Conservation (phyloP, 2,113 vertebrate species). For the Centrocercus urophasianus region DNA sequence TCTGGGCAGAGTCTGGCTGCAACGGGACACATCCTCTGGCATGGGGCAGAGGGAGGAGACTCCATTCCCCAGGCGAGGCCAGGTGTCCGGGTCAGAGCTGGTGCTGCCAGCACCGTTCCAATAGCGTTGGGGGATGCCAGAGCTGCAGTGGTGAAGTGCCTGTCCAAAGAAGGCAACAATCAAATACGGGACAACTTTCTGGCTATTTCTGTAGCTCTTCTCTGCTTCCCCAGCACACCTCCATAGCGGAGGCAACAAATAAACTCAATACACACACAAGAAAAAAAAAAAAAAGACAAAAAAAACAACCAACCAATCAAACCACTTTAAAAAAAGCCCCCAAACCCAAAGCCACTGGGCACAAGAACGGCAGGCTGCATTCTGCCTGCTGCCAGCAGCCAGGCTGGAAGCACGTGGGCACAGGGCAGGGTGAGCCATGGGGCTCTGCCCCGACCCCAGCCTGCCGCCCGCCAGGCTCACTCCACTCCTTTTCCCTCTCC, state of each 20-base stretch:
- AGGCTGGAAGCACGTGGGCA: slow-evolving; percentile 30
- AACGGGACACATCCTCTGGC: background rate
- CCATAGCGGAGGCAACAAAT: background rate
- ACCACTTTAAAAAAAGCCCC: background rate
- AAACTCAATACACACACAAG: background rate
- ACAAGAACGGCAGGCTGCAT: background rate
- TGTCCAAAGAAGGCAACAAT: background rate
- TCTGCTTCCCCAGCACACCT: background rate
- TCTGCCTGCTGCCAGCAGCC: background rate
- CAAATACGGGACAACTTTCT: background rate
- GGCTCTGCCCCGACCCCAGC: background rate
- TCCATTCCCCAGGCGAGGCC: background rate
- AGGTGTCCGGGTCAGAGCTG: background rate
- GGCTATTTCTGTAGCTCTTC: background rate
- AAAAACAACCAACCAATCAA: background rate
- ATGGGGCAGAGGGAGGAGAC: background rate
- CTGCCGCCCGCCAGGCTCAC: slow-evolving; percentile 19
- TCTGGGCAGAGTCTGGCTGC: background rate
- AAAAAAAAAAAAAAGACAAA: background rate
- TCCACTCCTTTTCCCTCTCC: background rate
- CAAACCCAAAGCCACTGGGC: background rate
- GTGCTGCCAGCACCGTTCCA: background rate
- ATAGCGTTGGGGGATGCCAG: background rate
- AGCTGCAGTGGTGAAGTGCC: background rate
- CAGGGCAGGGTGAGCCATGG: slow-evolving; percentile 15